phyloP scores from a whole-genome alignment of 2,113 vertebrate genomes.

The Blennius ocellaris region DNA sequence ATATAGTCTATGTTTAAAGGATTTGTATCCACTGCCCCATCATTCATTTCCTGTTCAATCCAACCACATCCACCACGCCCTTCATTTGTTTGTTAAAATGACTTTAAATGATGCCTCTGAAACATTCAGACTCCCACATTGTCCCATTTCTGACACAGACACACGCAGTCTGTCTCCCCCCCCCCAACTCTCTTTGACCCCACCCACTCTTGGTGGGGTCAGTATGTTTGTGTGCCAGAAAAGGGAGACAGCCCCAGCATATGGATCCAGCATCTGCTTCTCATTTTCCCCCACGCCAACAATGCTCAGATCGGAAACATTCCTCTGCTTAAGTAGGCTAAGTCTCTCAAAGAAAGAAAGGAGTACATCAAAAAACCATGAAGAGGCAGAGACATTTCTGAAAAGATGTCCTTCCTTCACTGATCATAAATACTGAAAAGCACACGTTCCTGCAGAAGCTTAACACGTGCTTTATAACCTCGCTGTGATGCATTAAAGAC shows the following conservation, averaged over 20 bases:
- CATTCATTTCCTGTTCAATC: constrained; percentile 59
- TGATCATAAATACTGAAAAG: constrained; percentile 24
- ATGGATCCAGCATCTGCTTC: constrained; percentile 78
- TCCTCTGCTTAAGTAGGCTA: constrained; percentile 57
- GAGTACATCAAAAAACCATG: constrained; percentile 40
- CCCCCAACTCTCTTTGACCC: constrained; percentile 35
- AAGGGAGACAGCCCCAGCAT: constrained; percentile 47
- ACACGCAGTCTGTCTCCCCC: constrained; percentile 21
- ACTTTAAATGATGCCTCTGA: constrained; percentile 53
- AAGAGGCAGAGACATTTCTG: constrained; percentile 40
- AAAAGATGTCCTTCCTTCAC: constrained; percentile 49
- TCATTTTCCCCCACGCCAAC: constrained; percentile 69
- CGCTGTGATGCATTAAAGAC: constrained; percentile 18
- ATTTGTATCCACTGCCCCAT: constrained; percentile 29
- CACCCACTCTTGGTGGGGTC: constrained; percentile 51
- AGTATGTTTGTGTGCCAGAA: constrained; percentile 58
- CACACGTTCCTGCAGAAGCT: constrained; percentile 27
- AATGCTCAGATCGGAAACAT: constrained; percentile 75
- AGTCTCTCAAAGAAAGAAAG: constrained; percentile 59
- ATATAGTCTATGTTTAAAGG: constrained; percentile 42
- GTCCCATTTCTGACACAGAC: constrained; percentile 12
- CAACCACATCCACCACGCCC: constrained; percentile 54
- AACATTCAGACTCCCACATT: constrained; percentile 53
- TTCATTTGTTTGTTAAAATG: constrained; percentile 57
- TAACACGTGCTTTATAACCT: constrained; percentile 32